These are phyloP conservation scores for Cnemophilus loriae DNA, from an alignment of 2,113 vertebrate species.

Conservation along the genomic window DNA sequence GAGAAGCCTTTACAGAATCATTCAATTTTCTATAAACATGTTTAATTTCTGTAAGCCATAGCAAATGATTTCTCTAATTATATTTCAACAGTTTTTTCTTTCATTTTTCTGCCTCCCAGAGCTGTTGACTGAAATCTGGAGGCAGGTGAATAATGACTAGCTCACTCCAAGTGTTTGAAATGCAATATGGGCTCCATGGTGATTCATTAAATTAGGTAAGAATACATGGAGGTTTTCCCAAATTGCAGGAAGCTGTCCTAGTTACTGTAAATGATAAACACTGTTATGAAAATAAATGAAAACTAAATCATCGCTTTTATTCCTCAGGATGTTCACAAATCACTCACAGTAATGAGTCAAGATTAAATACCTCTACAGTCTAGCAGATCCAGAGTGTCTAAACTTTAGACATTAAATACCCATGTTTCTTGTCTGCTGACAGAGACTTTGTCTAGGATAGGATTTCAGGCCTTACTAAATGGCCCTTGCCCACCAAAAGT, in stretches of 20 bases:
- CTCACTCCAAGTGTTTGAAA: background rate
- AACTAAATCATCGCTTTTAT: background rate
- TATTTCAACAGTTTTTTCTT: background rate
- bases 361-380: background rate
- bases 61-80: background rate
- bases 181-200: background rate
- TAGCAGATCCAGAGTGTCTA: background rate
- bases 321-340: background rate
- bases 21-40: background rate
- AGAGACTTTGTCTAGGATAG: background rate
- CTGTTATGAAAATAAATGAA: background rate
- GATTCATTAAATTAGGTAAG: conserved; percentile 19
- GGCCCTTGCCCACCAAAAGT: background rate
- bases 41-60: background rate
- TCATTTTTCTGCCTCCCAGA: background rate
- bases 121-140: conserved; percentile 14
- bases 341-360: background rate
- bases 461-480: background rate
- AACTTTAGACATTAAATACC: background rate
- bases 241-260: background rate
- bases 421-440: background rate
- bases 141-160: background rate
- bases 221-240: background rate
- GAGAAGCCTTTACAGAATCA: background rate
- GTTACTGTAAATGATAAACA: conserved; percentile 11